Percentiles rank a stretch among this genome's conserved stretches.
phyloP scores from a whole-genome alignment of 2,797 vertebrate species.

The Cottoperca gobio region DNA sequence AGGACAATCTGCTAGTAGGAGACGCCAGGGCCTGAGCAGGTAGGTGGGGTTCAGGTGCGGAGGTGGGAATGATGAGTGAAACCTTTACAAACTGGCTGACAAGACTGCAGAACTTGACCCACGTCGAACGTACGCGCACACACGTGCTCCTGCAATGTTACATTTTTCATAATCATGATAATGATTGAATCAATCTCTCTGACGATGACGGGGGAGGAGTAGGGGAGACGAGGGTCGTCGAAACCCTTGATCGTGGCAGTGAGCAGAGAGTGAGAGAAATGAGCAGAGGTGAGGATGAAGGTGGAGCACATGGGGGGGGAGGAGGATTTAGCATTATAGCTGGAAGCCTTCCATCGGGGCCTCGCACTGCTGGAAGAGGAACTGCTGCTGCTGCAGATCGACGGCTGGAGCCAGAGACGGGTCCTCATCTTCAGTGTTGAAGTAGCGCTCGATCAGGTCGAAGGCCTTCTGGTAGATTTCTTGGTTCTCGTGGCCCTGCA shows the following conservation, averaged over 20 bases:
- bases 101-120: constrained; percentile 80
- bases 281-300: constrained; percentile 69
- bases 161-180: constrained; percentile 72
- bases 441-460: constrained; percentile 98
- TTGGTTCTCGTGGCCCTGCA: constrained; percentile 98
- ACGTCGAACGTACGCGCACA: constrained; percentile 63
- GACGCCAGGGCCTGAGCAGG: constrained; percentile 23
- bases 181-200: constrained; percentile 75
- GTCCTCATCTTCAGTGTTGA: constrained; percentile 97
- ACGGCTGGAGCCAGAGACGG: constrained; percentile 94
- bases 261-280: constrained; percentile 65
- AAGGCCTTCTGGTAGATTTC: constrained; percentile 99
- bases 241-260: constrained; percentile 58
- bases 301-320: constrained; percentile 47
- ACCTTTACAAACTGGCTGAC: constrained; percentile 79
- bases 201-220: constrained; percentile 44
- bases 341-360: constrained; percentile 99
- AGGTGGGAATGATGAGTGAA: constrained; percentile 66
- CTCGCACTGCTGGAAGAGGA: constrained; percentile 98
- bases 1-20: constrained; percentile 42
- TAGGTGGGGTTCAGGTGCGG: constrained; percentile 33
- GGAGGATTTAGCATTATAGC: constrained; percentile 86
- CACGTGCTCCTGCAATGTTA: constrained; percentile 73
- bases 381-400: constrained; percentile 97
- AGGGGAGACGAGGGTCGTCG: constrained; percentile 22